Evolutionary conservation across 2,888 invertebrate genomes (phyloP), one percentile per base, ranked within the genome.

Genomic region (Drosophila flavopinicola): DNA sequence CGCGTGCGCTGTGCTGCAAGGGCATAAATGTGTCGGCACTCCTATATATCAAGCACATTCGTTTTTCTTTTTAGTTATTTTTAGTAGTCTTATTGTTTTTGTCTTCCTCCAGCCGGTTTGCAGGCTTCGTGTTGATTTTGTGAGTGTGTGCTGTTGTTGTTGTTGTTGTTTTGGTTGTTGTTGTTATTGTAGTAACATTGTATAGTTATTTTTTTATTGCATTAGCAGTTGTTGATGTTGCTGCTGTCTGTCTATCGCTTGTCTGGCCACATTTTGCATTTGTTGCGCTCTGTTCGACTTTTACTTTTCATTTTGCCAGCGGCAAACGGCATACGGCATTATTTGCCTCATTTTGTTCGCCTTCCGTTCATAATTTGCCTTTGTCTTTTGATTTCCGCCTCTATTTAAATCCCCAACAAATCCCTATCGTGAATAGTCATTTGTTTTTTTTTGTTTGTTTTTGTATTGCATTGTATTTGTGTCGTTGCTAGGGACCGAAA

Each of bases 231-330:
- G 47, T 4, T 33, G 44, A 35, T 25, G 38, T 15, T 29, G 45
- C 37, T 58, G 49, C 44, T 56, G 70, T 64, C 44, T 56, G 70
- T 64, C 66, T 64, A 42, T 58, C 35, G 57, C 65, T 61, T 57
- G 85, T 82, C 72, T 83, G 45, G 53, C 64, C 60, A 67, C 67
- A 79, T 86, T 78, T 83, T 73, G 73, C 65, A 70, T 85, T 71
- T 72, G 68, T 66, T 79, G 77, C 78, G 78, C 78, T 79, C 80
- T 66, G 79, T 80, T 80, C 86, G 80, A 86, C 80, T 80, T 80
- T 80, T 80, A 86, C 86, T 80, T 80, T 80, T 80, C 58, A 79
- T 83, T 76, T 68, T 64, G 71, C 48, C 60, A 66, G 39, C 66
- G 37, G 25, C 35, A 37, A n/a, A n/a, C n/a, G n/a, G n/a, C n/a